phyloP scores from a whole-genome alignment of 1,140 invertebrate genomes.

The Bombus confusus region DNA sequence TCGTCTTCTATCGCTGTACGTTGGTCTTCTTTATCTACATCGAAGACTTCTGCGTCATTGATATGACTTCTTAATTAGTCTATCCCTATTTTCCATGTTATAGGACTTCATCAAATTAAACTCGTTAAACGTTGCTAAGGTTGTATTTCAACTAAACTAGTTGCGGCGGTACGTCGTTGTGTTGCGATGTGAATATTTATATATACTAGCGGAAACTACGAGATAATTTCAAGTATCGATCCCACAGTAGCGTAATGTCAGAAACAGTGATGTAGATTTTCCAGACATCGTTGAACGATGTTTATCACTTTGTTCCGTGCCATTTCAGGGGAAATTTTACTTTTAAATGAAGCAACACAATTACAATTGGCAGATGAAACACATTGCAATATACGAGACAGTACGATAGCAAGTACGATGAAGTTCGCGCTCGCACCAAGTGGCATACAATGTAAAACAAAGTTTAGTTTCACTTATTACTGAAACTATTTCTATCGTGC shows the following conservation, averaged over 20 bases:
- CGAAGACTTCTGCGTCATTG: background rate
- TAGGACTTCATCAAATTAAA: slow-evolving; percentile 13
- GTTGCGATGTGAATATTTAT: background rate
- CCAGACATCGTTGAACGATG: background rate
- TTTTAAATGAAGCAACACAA: no score
- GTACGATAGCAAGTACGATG: no score
- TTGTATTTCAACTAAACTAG: slow-evolving; percentile 10
- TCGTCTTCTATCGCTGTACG: no score
- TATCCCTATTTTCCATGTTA: background rate
- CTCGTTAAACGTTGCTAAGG: background rate
- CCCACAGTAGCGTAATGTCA: background rate
- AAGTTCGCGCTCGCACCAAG: no score
- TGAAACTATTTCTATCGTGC: no score
- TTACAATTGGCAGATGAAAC: no score
- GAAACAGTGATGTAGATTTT: background rate
- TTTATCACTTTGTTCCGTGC: background rate
- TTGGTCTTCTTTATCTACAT: background rate
- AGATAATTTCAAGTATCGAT: slow-evolving; percentile 38
- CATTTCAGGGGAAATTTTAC: background rate
- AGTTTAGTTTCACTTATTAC: no score
- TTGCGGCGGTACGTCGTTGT: background rate
- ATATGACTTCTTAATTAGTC: background rate
- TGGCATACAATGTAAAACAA: no score
- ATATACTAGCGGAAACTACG: background rate
- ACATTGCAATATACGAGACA: no score